Evolutionary conservation across 2,797 vertebrate genomes (phyloP).

Genomic region (Rhyacichthys aspro): DNA sequence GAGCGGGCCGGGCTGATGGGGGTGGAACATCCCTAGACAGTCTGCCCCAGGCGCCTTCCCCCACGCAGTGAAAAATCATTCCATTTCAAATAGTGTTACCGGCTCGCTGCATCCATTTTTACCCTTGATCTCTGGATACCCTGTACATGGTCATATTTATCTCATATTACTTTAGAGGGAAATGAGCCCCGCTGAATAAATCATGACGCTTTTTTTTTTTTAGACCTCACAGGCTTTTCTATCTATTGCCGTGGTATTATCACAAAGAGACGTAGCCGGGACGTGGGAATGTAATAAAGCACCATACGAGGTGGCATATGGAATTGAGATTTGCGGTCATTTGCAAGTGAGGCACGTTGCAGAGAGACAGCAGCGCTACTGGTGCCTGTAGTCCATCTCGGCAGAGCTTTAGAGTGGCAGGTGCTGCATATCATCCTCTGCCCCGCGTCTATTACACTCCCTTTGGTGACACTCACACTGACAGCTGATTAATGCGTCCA

Average conservation of each 20-base stretch:
- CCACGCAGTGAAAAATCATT: constrained; percentile 73
- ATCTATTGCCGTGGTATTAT: constrained; percentile 76
- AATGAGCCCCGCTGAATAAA: constrained; percentile 83
- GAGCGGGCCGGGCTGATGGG: constrained; percentile 35
- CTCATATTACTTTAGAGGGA: constrained; percentile 80
- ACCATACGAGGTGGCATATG: constrained; percentile 67
- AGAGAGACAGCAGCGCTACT: constrained; percentile 52
- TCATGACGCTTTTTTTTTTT: constrained; percentile 66
- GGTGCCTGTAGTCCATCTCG: constrained; percentile 66
- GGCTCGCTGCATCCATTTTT: constrained; percentile 71
- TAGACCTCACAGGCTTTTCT: constrained; percentile 75
- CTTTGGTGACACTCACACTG: constrained; percentile 64
- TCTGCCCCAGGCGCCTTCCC: constrained; percentile 50
- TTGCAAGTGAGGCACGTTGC: constrained; percentile 77
- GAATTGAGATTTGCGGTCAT: constrained; percentile 77
- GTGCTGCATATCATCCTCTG: constrained; percentile 71
- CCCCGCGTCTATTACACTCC: constrained; percentile 62
- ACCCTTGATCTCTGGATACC: constrained; percentile 78
- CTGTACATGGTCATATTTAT: constrained; percentile 79
- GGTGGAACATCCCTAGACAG: constrained; percentile 39
- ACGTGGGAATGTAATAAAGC: constrained; percentile 77
- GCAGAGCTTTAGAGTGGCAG: constrained; percentile 73
- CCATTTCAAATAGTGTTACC: constrained; percentile 71
- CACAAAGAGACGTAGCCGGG: constrained; percentile 69
- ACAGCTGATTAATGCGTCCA: constrained; percentile 65